Conservation (phyloP, 2,797 vertebrate species). For the Muscicapa striata region DNA sequence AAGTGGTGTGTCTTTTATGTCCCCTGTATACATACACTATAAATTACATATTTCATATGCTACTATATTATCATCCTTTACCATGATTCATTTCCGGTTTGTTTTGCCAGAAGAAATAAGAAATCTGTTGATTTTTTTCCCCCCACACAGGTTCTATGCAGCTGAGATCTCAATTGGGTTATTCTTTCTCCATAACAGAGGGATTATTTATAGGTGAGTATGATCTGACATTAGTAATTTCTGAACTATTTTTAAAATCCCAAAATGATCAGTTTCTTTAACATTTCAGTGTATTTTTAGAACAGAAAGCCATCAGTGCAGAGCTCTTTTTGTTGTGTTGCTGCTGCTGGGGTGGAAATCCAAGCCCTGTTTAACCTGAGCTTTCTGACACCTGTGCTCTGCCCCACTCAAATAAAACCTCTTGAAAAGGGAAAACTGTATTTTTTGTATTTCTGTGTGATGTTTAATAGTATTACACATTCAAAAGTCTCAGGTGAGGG, state of each 20-base stretch:
- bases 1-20: not conserved
- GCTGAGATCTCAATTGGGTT: slow-evolving; percentile 95
- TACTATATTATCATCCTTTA: not conserved
- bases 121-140: not conserved
- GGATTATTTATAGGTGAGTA: slow-evolving; percentile 92
- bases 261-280: not conserved
- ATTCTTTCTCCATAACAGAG: slow-evolving; percentile 92
- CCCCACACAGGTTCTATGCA: slow-evolving; percentile 91
- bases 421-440: not conserved
- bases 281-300: not conserved
- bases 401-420: not conserved
- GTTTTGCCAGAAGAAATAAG: not conserved
- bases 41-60: not conserved
- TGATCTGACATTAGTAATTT: not conserved
- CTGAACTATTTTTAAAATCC: not conserved
- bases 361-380: not conserved
- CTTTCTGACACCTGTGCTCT: not conserved
- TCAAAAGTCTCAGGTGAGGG: not conserved
- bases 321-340: not conserved
- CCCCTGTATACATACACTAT: not conserved
- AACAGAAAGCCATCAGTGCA: not conserved
- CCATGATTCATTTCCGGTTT: not conserved
- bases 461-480: not conserved
- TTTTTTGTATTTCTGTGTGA: not conserved
- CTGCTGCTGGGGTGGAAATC: not conserved